Evolutionary conservation across 1,140 invertebrate species (phyloP), one percentile per base, ranked within the genome.

Genomic region (Brachionus plicatilis): DNA sequence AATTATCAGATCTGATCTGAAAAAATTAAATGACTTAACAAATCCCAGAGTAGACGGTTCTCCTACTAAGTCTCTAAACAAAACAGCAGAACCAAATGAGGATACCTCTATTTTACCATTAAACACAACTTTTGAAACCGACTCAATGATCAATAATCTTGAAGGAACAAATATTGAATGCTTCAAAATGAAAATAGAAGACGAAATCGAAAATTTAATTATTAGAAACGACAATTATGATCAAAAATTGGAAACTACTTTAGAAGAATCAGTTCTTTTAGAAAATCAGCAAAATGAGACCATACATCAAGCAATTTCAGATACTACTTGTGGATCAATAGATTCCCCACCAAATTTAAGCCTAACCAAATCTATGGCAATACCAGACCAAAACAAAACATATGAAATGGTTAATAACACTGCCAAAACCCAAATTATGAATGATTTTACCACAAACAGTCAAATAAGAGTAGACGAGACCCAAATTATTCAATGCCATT

Each of bases 241-340:
- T 24, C 24, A 43, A 43, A 72, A 24, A 9, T 50, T 76, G 12
- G 72, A 76, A 9, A 76, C n/a, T 5, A 76, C 72, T 9, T 14
- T 47, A 11, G 72, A 76, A 76, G 41, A 50, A 27, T 76, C 72
- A 27, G 72, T 76, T 50, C 43, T 76, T 72, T 72, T 72, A 20
- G 33, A 41, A 20, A 72, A 72, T 11, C 33, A 41, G 4, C 68
- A 37, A n/a, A 72, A 72, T 43, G 68, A 72, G 7, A 72, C 66
- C 17, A n/a, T 68, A 14, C 4, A 14, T 11, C 66, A 33, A 41
- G 11, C 7, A 20, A 9, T 41, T 17, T 4, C 29, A 14, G 17
- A 72, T 43, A 45, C 9, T 17, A 20, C 17, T 43, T 9, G 8
- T 43, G 68, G 8, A 17, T 76, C 72, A 50, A 76, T 76, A 12